Base-by-base conservation (phyloP, 2,888 invertebrate species). In the Macrosoma leucophasiata region DNA sequence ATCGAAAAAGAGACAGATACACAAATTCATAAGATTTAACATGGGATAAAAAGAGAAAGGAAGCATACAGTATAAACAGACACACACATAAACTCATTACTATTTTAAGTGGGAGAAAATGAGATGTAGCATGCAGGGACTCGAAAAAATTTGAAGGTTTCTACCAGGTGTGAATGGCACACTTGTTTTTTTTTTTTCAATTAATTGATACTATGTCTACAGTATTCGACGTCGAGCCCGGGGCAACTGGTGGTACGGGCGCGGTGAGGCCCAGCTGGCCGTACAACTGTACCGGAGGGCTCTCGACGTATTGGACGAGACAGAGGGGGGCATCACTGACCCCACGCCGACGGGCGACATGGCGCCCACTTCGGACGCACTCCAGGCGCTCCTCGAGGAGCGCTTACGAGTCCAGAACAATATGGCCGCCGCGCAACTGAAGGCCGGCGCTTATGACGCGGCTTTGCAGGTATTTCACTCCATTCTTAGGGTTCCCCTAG, bases 341-440 rank as follows among this genome's bases (percentile, higher is more conserved):
- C 85, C 88, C 11, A 85, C 86, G 5, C 66, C 84, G 2, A 68
- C 71, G 14, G 87, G 86, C 0, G 85, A 79, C 2, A 46, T 84
- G 8, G 42, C 65, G 3, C 68, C 76, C 7, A 47, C 66, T 0
- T 62, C 71, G 0, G 67, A 67, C 1, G 65, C 62, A 0, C 48
- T 84, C 3, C 55, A 61, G 32, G 58, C 86, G 19, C 61, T 96
- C 29, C 62, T 95, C 15, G 94, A 95, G 32, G 93, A 94, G 58
- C 82, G 95, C 43, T 79, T 96, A 30, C 90, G 93, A 55, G 93
- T 95, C 1, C 91, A 93, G 57, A 97, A 97, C 65, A 97, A 97
- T 66, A 88, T 97, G 86, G 96, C 96, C 8, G 94, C 95, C 43
- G 94, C 96, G 8, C 96, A 97, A 75, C 87, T 97, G 48, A 96